phyloP scores from a whole-genome alignment of 2,797 vertebrate species.

The Alosa sapidissima region DNA sequence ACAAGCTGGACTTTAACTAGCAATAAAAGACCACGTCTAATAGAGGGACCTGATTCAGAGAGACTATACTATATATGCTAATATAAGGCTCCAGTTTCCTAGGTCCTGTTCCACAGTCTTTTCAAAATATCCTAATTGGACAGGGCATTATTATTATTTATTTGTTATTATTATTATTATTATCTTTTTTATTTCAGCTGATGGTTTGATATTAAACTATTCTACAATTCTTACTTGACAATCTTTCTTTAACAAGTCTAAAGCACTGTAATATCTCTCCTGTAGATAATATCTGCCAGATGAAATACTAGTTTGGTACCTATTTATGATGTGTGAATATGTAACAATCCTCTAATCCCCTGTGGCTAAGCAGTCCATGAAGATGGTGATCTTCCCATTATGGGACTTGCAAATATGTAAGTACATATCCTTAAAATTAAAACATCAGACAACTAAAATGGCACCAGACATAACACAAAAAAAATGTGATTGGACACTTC shows the following conservation, averaged over 20 bases:
- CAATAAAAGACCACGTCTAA: background rate
- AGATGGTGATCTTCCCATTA: background rate
- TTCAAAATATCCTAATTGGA: background rate
- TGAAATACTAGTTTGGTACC: background rate
- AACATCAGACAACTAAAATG: background rate
- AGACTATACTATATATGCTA: no score
- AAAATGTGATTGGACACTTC: background rate
- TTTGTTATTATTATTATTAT: background rate
- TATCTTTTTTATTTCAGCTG: background rate
- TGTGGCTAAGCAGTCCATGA: background rate
- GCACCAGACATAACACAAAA: background rate
- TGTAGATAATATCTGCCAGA: background rate
- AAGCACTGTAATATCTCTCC: background rate
- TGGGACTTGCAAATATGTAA: background rate
- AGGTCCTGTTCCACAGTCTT: no score
- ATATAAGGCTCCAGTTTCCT: background rate
- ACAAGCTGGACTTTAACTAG: conserved; percentile 4
- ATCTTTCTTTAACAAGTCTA: background rate
- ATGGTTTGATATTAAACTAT: background rate
- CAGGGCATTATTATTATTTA: background rate
- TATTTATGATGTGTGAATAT: background rate
- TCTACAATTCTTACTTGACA: background rate
- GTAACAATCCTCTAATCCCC: background rate
- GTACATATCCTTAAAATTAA: background rate
- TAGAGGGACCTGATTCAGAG: background rate